phyloP scores from a whole-genome alignment of 1,140 invertebrate genomes.

The Archivesica marissinica region DNA sequence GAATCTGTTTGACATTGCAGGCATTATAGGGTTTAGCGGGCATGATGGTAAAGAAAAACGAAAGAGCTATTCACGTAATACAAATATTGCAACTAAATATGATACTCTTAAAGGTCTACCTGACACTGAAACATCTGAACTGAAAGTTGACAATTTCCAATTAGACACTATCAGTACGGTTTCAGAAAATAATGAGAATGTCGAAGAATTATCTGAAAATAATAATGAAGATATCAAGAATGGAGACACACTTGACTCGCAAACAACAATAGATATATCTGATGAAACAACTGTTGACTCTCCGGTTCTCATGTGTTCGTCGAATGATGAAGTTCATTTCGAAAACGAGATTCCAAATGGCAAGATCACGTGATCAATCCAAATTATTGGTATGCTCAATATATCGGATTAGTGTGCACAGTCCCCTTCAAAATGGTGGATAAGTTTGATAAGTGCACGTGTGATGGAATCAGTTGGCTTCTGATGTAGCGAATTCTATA shows the following conservation, averaged over 20 bases:
- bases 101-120: background rate
- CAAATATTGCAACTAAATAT: background rate
- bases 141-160: background rate
- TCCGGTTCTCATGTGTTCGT: background rate
- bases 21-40: background rate
- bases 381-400: background rate
- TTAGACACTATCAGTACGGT: background rate
- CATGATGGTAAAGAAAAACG: background rate
- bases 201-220: background rate
- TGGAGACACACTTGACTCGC: background rate
- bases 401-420: background rate
- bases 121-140: background rate
- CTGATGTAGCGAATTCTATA: no score
- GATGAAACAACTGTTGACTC: background rate
- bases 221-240: constrained; percentile 1
- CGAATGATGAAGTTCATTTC: background rate
- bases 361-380: background rate
- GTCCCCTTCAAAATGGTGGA: background rate
- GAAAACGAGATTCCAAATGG: constrained; percentile 4
- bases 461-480: no score
- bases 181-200: background rate
- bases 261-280: no score
- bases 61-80: background rate
- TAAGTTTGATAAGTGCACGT: background rate
- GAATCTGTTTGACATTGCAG: constrained; percentile 9